phyloP scores from a whole-genome alignment of 2,797 vertebrate genomes.

The Chlorospingus flavigularis region DNA sequence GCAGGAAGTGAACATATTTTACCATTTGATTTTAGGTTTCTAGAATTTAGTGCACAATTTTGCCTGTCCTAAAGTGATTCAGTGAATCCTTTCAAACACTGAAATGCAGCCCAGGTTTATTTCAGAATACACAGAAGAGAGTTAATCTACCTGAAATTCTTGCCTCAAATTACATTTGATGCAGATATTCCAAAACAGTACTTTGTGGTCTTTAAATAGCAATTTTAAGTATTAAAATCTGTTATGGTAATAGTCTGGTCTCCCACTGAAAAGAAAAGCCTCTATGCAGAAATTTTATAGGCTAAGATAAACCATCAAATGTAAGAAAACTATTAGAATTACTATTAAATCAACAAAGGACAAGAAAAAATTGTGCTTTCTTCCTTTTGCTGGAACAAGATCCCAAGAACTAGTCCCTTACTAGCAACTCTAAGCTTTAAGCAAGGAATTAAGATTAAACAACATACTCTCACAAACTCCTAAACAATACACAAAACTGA shows the following conservation, averaged over 20 bases:
- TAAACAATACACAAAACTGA: not conserved
- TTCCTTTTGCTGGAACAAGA: not conserved
- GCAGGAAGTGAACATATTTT: not conserved
- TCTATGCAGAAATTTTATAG: not conserved
- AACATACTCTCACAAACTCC: not conserved
- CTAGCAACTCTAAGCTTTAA: not conserved
- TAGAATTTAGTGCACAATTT: not conserved
- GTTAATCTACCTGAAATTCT: not conserved
- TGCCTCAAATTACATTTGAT: not conserved
- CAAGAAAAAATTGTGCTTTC: not conserved
- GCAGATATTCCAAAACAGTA: not conserved
- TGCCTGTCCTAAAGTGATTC: not conserved
- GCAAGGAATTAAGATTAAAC: not conserved
- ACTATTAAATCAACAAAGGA: not conserved
- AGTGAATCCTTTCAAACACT: not conserved
- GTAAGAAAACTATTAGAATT: not conserved
- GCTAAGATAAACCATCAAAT: not conserved
- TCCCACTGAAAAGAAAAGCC: not conserved
- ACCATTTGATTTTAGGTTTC: not conserved
- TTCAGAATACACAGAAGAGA: not conserved
- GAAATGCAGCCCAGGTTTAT: not conserved
- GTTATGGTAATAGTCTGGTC: not conserved
- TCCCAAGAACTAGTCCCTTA: not conserved
- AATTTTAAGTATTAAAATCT: not conserved
- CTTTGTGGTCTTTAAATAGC: not conserved